Evolutionary conservation across 37 sponge, comb jelly and placozoan species (phyloP), one percentile per base, ranked within the genome.

Genomic region (Ianthella basta): DNA sequence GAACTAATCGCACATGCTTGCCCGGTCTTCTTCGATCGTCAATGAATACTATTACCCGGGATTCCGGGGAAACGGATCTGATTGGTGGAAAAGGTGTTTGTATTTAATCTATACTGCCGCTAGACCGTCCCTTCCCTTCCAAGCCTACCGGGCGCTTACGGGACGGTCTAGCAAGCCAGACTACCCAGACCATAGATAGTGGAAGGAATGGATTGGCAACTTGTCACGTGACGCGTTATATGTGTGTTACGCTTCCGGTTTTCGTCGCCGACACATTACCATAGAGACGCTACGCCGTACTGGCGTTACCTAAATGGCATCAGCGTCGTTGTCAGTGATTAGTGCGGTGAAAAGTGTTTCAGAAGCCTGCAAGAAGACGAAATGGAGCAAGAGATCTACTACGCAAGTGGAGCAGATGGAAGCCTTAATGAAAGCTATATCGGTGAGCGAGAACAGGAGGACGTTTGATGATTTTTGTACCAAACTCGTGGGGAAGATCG

Each of bases 201-300:
- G 14, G 72, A 70, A 35, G 72, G 12, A 33, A 70, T 12, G 72
- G 72, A 70, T 29, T 34, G 72, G 72, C 72, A 70, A 70, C 72
- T 70, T 70, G 72, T 70, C 72, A 70, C 72, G 37, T 70, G 72
- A 70, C 72, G 37, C 30, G 72, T 35, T 70, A 12, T 4, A 70
- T 34, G 72, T 70, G 72, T 70, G 72, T 70, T 34, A 70, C 72
- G 72, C 37, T 70, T 70, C 37, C 37, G 37, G 72, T 70, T 35
- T 70, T 70, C 72, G 12, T 70, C 4, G 72, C 30, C 29, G 4
- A 61, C 10, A 18, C 59, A 57, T 57, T 20, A 18, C 18, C 18
- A 15, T 57, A 57, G 18, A 18, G 18, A 57, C 18, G 18, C 18
- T 15, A 57, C 18, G 18, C n/a, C n/a, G n/a, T n/a, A n/a, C n/a